Base-by-base conservation (phyloP, 2,888 invertebrate genomes). In the Polydrusus cervinus region DNA sequence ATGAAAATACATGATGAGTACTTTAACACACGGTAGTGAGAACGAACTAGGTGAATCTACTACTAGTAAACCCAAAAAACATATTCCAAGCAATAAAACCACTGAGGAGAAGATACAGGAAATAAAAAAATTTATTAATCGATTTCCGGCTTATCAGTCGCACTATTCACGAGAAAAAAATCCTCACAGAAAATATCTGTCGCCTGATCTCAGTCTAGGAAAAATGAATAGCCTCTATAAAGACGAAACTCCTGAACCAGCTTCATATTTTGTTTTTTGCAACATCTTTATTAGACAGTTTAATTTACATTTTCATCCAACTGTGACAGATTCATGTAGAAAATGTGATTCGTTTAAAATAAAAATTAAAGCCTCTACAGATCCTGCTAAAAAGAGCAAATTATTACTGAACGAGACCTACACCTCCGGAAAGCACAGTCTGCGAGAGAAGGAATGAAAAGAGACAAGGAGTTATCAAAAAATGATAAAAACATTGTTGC, bases 251-350 rank as follows among this genome's bases (percentile, higher is more conserved):
- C 3, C 3, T 5, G 3, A 3, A 5, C 30, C 30, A 3, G 30
- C 7, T 30, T 30, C 30, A 3, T 5, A 30, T 30, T 30, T 30
- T 30, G 7, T 30, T 7, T 30, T 30, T 30, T 11, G 25, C 9
- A 70, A 47, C 40, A 45, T 43, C 18, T 70, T 60, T 25, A 6
- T 45, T n/a, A 60, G 18, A 43, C 3, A 69, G 9, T 70, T 70
- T 45, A 70, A 61, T 70, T 30, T 65, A 51, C 47, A 20, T 5
- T 65, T 65, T 10, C 49, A 65, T 45, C 49, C 65, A 8, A 38
- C 61, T 9, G 40, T 61, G 10, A 6, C 61, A 9, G 61, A 61
- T 14, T 49, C 65, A 1, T 65, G 65, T 25, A 65, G n/a, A 65
- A 47, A 25, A 30, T 65, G 30, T 30, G 30, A 30, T 30, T 3